These are phyloP conservation scores for Calameuta idolon DNA, from an alignment of 2,888 invertebrate genomes.

Conservation along the genomic window DNA sequence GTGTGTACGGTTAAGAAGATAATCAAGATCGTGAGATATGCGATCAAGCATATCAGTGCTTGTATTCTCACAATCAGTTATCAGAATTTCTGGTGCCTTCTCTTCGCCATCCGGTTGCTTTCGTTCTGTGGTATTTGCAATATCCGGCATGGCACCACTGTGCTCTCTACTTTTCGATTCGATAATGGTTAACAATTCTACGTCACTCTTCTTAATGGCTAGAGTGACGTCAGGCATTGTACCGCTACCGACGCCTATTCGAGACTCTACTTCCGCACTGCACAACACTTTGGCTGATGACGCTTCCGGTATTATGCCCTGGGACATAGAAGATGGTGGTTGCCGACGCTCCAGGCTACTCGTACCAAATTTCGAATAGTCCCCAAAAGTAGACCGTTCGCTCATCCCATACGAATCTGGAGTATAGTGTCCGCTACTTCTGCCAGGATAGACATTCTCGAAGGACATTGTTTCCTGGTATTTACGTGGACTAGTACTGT, in stretches of 20 bases:
- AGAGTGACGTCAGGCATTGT: constrained; percentile 64
- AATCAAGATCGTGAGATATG: constrained; percentile 86
- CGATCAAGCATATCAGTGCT: constrained; percentile 77
- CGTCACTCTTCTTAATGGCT: constrained; percentile 49
- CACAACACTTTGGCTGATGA: constrained; percentile 54
- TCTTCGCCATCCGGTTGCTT: constrained; percentile 60
- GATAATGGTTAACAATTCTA: constrained; percentile 35
- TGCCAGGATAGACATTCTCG: constrained; percentile 9
- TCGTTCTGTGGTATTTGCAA: constrained; percentile 60
- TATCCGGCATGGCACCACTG: constrained; percentile 56
- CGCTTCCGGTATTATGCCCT: background rate
- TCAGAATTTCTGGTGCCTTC: constrained; percentile 15
- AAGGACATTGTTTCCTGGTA: constrained; percentile 52
- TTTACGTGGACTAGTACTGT: constrained; percentile 68
- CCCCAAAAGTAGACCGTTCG: constrained; percentile 31
- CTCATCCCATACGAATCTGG: constrained; percentile 28
- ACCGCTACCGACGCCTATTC: constrained; percentile 36
- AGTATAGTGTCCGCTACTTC: constrained; percentile 10
- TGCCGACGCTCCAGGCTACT: background rate
- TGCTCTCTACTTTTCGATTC: constrained; percentile 37
- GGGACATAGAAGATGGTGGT: background rate
- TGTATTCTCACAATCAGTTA: constrained; percentile 33
- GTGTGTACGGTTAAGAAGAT: constrained; percentile 78
- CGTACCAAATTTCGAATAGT: constrained; percentile 27
- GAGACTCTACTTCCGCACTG: constrained; percentile 60